phyloP scores from a whole-genome alignment of 2,797 vertebrate species.

The Tapera naevia region DNA sequence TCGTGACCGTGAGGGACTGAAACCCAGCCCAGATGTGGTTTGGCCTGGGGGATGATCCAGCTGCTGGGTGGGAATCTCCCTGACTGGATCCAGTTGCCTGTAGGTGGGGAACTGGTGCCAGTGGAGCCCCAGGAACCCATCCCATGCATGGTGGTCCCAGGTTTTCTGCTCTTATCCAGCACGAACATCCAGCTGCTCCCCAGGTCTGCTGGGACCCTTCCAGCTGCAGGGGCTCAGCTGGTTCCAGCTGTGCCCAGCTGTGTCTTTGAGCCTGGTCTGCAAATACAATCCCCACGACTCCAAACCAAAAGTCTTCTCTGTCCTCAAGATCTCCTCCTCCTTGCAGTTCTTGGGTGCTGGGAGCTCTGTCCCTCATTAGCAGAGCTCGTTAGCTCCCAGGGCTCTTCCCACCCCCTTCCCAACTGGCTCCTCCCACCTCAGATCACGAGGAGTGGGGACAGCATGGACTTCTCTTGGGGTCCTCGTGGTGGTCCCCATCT shows the following conservation, averaged over 20 bases:
- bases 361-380: fast-evolving
- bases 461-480: neutral
- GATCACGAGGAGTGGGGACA: neutral
- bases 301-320: neutral
- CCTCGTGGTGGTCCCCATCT: too few species aligned
- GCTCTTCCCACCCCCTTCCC: neutral
- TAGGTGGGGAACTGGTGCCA: neutral
- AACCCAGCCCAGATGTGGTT: neutral
- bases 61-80: too few species aligned
- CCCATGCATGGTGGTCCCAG: neutral
- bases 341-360: fast-evolving
- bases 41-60: too few species aligned
- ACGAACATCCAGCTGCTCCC: fast-evolving
- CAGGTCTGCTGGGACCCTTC: neutral
- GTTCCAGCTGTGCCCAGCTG: neutral
- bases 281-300: neutral
- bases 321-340: neutral
- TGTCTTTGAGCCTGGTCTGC: neutral
- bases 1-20: fast-evolving
- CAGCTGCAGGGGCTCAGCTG: neutral
- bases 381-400: neutral
- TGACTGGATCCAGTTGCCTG: too few species aligned
- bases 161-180: neutral
- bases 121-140: neutral
- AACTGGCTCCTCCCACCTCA: neutral